Base-by-base conservation (phyloP, 2,113 vertebrate genomes). In the Ramphastos sulfuratus region DNA sequence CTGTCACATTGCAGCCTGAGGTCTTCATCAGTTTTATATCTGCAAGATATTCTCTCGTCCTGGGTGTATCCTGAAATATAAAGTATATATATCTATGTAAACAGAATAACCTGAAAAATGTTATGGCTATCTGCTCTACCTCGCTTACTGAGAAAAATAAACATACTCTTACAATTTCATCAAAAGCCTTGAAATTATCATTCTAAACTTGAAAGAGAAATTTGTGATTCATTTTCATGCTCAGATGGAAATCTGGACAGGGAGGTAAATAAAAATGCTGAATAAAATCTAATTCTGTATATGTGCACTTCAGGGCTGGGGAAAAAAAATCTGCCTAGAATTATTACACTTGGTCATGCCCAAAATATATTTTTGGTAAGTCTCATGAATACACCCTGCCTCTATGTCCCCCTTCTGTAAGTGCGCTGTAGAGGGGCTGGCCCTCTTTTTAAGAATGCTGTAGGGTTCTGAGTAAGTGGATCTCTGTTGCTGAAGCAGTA, bases 351-450 rank as follows among this genome's bases (percentile, higher is more conserved):
- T 0, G 0, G 2, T 44, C 10, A 0, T 50, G 20, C 52, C 59
- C 37, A 44, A 75, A 74, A 50, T 12, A 67, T 1, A 2, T 5
- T 77, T 87, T 50, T 94, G 70, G 25, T 5, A 56, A 52, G 13
- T 48, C 21, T 80, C 28, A 14, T n/a, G 52, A 48, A 33, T 70
- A 27, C 3, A 5, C 6, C 2, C 10, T 1, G 0, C 12, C 35
- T 50, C 77, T 1, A 0, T 44, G 60, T 54, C 3, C 2, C 44
- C 15, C 5, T 17, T 67, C 66, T 8, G 1, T 24, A 64, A 85
- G 59, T 27, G n/a, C 0, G 0, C 15, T 12, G 5, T 9, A 44
- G 37, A 31, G 33, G 25, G 25, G 7, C n/a, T 23, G 30, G 8
- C 5, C 16, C 31, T 39, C 18, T 30, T 56, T 59, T 46, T 35